These are phyloP conservation scores for Eristalis tenax DNA, from an alignment of 2,888 invertebrate species.

Conservation along the genomic window DNA sequence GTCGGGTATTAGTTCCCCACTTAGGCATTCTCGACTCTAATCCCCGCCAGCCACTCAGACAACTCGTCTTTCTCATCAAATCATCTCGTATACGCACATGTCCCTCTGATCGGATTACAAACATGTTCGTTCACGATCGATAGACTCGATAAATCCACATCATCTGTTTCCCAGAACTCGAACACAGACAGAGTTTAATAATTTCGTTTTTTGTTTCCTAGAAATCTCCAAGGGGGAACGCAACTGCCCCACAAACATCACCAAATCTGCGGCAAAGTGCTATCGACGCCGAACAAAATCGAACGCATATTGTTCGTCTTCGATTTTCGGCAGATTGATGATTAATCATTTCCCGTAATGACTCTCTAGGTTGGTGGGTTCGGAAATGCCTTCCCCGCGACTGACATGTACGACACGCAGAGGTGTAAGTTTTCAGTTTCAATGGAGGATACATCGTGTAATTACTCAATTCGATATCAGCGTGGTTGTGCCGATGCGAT, in stretches of 20 bases:
- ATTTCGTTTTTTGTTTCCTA: not conserved
- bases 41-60: conserved; percentile 3
- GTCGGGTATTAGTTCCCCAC: conserved; percentile 14
- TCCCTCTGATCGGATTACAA: conserved; percentile 28
- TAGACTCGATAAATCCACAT: not conserved
- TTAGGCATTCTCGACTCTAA: conserved; percentile 1
- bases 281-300: not conserved
- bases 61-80: not conserved
- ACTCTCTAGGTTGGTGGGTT: not conserved
- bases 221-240: too few species aligned
- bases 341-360: conserved; percentile 40
- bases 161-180: conserved; percentile 1
- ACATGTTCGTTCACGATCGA: not conserved
- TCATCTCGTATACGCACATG: conserved; percentile 6
- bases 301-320: not conserved
- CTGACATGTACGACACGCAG: not conserved
- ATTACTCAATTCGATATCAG: conserved; percentile 7
- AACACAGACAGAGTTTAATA: not conserved
- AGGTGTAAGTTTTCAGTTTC: conserved; percentile 3
- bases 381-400: not conserved
- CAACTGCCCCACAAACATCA: conserved; percentile 24
- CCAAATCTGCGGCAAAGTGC: conserved; percentile 5
- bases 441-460: not conserved
- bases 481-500: not conserved
- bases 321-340: not conserved